phyloP scores from a whole-genome alignment of 1,140 invertebrate genomes.

The Melanaphis sacchari region DNA sequence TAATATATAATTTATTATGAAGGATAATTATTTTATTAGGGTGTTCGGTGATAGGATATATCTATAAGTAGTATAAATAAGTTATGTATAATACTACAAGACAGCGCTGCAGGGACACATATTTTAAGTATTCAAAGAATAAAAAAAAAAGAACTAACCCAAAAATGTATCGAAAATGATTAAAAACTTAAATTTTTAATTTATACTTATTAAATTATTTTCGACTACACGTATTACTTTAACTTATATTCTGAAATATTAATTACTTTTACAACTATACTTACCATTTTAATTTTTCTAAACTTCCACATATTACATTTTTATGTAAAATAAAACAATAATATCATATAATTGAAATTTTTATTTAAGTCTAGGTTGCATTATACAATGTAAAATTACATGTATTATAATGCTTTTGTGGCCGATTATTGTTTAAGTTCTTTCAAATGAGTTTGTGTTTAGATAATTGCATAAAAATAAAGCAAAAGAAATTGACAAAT shows the following conservation, averaged over 20 bases:
- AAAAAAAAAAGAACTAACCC: neutral
- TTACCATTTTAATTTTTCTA: neutral
- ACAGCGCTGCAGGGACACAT: neutral
- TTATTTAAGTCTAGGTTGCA: neutral
- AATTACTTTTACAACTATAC: neutral
- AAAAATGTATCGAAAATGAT: neutral
- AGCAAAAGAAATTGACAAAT: neutral
- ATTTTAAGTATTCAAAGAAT: neutral
- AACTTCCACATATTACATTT: neutral
- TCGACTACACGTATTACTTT: no score
- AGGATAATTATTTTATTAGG: neutral
- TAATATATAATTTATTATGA: neutral
- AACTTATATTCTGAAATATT: neutral
- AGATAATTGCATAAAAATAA: neutral
- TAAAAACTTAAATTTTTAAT: neutral
- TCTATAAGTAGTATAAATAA: neutral
- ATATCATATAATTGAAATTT: neutral
- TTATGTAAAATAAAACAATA: neutral
- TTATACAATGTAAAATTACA: neutral
- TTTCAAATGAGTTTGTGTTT: neutral
- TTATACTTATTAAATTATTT: no score
- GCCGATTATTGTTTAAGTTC: neutral
- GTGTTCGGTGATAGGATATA: neutral
- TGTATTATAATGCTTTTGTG: neutral
- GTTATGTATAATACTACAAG: neutral